Conservation (phyloP, 2,888 invertebrate genomes). For the Phaedon cochleariae region DNA sequence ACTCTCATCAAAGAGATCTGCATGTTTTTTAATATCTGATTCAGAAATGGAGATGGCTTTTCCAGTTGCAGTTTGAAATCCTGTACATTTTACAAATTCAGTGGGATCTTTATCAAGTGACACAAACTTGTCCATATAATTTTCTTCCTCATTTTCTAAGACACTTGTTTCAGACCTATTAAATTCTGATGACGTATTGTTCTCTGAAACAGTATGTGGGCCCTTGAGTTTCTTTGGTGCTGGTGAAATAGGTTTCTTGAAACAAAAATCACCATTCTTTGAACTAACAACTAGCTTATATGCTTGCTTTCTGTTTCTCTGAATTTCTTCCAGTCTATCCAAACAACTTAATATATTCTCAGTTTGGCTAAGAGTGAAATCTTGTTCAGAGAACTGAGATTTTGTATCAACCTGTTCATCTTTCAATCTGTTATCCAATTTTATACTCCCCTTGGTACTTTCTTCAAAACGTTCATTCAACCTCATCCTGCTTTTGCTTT, state of each 20-base stretch:
- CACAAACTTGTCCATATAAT: not conserved
- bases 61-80: slow-evolving; percentile 48
- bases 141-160: slow-evolving; percentile 1
- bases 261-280: slow-evolving; percentile 33
- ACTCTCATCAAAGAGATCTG: slow-evolving; percentile 54
- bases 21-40: slow-evolving; percentile 52
- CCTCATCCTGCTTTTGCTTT: slow-evolving; percentile 27
- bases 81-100: slow-evolving; percentile 17
- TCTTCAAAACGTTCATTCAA: slow-evolving; percentile 28
- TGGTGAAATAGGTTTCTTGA: slow-evolving; percentile 45
- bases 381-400: slow-evolving; percentile 23
- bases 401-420: slow-evolving; percentile 2
- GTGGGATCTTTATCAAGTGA: not conserved
- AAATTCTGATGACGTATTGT: not conserved
- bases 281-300: slow-evolving; percentile 24
- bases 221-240: slow-evolving; percentile 24
- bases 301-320: slow-evolving; percentile 30
- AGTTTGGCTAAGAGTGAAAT: slow-evolving; percentile 23
- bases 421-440: not conserved
- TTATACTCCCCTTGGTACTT: too few species aligned
- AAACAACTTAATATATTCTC: slow-evolving; percentile 37
- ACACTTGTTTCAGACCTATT: not conserved
- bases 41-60: slow-evolving; percentile 53
- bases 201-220: not conserved
- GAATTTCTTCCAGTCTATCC: slow-evolving; percentile 42